Evolutionary conservation across 2,113 vertebrate species (phyloP), one percentile per base, ranked within the genome.

Genomic region (Zootoca vivipara): DNA sequence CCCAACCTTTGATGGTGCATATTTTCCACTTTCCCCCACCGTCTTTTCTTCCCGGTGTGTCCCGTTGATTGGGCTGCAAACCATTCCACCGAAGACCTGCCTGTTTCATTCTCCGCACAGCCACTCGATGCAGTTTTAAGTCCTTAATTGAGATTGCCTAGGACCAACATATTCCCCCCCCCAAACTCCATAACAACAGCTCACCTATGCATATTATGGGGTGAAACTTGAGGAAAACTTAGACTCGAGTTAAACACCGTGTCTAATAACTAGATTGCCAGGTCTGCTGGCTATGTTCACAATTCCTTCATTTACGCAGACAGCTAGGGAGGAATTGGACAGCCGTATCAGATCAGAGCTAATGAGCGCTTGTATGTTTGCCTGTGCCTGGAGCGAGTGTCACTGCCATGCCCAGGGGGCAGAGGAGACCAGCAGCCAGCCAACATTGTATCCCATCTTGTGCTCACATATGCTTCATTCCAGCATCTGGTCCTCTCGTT

Each of bases 311-410:
- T 75, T 86, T 35, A 24, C 33, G 40, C 58, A 28, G 35, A 72
- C 42, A 81, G 77, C 65, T 80, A 30, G 67, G 81, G 46, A 90
- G 20, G 30, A 58, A 83, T 85, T 64, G 82, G 83, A 75, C 56
- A 85, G 69, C n/a, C 78, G 75, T 40, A 75, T 56, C 26, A 87
- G 82, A 85, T 30, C 83, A 85, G 67, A 85, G 79, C 69, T 91
- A 91, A 91, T 89, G 88, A 85, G 93, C 73, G 64, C 52, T 79
- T 90, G 77, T 26, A 85, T 85, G 85, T 85, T 81, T 88, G 30
- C 58, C 9, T 75, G 16, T 73, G 79, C 84, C 84, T 77, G 83
- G 81, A 87, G 85, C 85, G 56, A 79, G 56, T 90, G 85, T 91
- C 89, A 94, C 33, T 89, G 79, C 79, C 22, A 77, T 90, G 16